Evolutionary conservation across 2,113 vertebrate species (phyloP).

Genomic region (Halichoerus grypus): DNA sequence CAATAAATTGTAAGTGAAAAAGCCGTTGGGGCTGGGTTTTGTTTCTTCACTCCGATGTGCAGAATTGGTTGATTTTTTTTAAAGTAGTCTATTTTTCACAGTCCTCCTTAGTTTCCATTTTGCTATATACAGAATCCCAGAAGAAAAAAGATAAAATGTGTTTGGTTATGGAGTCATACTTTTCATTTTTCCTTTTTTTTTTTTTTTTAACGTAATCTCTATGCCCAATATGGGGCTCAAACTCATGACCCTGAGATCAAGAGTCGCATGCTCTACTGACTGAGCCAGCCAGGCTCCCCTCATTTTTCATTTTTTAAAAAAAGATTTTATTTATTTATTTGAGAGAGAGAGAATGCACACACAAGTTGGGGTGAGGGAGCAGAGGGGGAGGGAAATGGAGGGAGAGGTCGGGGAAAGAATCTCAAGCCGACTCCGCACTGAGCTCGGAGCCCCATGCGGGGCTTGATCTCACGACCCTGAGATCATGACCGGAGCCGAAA

Average conservation of each 20-base stretch:
- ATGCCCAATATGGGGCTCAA: background rate
- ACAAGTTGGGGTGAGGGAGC: background rate
- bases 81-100: background rate
- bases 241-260: background rate
- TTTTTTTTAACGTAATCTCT: background rate
- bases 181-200: slow-evolving; percentile 20
- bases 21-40: slow-evolving; percentile 15
- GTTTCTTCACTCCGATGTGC: background rate
- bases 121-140: background rate
- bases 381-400: background rate
- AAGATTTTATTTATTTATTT: background rate
- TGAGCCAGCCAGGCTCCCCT: background rate
- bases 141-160: background rate
- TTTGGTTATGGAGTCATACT: slow-evolving; percentile 10
- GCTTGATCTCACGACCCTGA: background rate
- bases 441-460: background rate
- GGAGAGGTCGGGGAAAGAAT: background rate
- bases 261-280: background rate
- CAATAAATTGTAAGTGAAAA: slow-evolving; percentile 42
- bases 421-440: background rate
- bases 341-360: background rate
- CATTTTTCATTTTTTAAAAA: background rate
- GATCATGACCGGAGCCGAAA: background rate
- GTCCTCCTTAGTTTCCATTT: background rate
- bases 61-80: background rate